Conservation (phyloP, 2,113 vertebrate genomes). For the Dendropsophus ebraccatus region DNA sequence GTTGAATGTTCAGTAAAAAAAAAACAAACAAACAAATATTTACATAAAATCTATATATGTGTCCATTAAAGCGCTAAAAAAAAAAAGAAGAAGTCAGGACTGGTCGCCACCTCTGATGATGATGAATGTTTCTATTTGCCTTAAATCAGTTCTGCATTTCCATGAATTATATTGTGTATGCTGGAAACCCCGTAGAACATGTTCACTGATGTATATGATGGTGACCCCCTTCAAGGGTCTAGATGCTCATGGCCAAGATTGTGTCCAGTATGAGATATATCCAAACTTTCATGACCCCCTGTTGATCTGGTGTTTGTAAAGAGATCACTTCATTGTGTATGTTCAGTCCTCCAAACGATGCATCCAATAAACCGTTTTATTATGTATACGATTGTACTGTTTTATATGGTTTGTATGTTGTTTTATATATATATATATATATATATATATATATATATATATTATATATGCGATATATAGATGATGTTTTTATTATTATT, state of each 20-base stretch:
- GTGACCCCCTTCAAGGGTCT: background rate
- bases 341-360: conserved; percentile 69
- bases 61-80: conserved; percentile 11
- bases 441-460: too few relatives aligned
- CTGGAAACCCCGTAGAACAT: conserved; percentile 14
- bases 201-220: background rate
- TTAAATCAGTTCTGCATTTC: conserved; percentile 72
- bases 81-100: too few relatives aligned
- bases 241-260: background rate
- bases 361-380: conserved; percentile 75
- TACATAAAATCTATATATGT: conserved; percentile 10
- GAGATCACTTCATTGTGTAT: conserved; percentile 73
- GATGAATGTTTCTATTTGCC: conserved; percentile 74
- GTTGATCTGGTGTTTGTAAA: conserved; percentile 74
- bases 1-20: conserved; percentile 38
- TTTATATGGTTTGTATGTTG: conserved; percentile 35
- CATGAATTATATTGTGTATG: conserved; percentile 67
- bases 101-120: conserved; percentile 45
- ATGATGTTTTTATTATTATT: background rate
- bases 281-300: conserved; percentile 78
- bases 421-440: too few relatives aligned
- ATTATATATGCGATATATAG: background rate
- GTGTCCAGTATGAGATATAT: conserved; percentile 75
- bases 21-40: too few relatives aligned
- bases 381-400: conserved; percentile 53